phyloP scores from a whole-genome alignment of 2,113 vertebrate species.

The Halcyon senegalensis region DNA sequence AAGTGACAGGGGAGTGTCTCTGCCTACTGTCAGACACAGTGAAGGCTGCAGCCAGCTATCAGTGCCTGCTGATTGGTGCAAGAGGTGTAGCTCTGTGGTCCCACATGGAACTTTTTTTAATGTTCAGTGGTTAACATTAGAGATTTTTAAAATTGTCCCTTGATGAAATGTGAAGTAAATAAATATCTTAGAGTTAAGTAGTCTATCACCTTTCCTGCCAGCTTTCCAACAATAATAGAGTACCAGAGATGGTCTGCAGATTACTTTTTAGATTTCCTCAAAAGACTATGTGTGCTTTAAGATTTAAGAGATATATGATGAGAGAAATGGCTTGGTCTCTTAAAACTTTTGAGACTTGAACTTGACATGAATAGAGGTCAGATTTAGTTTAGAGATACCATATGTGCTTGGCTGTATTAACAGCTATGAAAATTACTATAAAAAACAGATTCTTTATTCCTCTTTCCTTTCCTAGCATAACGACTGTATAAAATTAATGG shows the following conservation, averaged over 20 bases:
- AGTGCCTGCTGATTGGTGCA: background rate
- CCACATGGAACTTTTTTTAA: background rate
- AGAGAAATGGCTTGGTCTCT: background rate
- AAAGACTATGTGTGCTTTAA: background rate
- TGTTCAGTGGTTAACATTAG: background rate
- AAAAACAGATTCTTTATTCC: background rate
- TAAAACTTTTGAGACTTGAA: background rate
- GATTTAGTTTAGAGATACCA: background rate
- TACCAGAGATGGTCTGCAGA: background rate
- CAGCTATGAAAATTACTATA: background rate
- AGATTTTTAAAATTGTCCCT: background rate
- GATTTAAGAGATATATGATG: background rate
- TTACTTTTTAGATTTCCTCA: background rate
- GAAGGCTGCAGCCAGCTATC: background rate
- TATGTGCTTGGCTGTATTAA: background rate
- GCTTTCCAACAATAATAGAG: background rate
- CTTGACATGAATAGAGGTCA: background rate
- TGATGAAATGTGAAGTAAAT: background rate
- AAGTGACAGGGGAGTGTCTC: background rate
- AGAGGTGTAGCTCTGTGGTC: background rate
- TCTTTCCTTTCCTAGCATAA: background rate
- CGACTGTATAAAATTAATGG: background rate
- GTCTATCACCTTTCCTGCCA: background rate
- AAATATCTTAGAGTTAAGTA: background rate
- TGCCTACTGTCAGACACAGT: background rate